A percentile compares a stretch with the other conserved stretches of the same genome.
phyloP scores from a whole-genome alignment of 2,797 vertebrate genomes.

The Borostomias antarcticus region DNA sequence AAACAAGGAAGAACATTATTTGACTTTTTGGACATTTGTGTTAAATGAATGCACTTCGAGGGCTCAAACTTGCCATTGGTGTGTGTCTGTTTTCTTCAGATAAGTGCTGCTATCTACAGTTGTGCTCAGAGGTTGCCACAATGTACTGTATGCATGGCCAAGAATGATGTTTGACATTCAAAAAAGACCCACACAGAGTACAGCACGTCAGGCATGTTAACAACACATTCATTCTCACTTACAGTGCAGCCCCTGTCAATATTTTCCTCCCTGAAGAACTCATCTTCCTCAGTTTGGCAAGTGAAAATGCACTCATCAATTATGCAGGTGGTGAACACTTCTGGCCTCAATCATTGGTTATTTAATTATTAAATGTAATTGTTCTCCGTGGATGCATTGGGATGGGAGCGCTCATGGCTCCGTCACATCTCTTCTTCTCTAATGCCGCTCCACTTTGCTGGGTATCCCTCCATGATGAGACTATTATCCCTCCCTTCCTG shows the following conservation, averaged over 20 bases:
- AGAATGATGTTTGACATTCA: background rate
- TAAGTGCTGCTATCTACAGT: no score
- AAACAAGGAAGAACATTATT: no score
- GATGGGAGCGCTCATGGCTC: constrained; percentile 65
- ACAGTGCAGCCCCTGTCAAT: background rate
- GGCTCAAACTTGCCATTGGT: no score
- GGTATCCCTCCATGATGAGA: constrained; percentile 69
- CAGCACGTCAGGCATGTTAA: background rate
- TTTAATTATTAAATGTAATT: constrained; percentile 75
- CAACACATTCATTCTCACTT: background rate
- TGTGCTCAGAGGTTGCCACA: no score
- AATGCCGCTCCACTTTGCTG: constrained; percentile 68
- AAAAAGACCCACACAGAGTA: background rate
- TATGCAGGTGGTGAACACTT: constrained; percentile 47
- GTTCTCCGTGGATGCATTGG: constrained; percentile 68
- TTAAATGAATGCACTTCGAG: no score
- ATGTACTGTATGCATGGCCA: no score
- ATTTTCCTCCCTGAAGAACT: constrained; percentile 67
- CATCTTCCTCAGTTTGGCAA: background rate
- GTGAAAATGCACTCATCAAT: constrained; percentile 1
- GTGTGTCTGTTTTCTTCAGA: no score
- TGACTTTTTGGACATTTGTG: no score
- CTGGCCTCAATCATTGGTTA: constrained; percentile 64
- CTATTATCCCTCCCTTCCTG: constrained; percentile 68
- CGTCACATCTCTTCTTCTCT: constrained; percentile 70